Percentiles rank a stretch among this genome's conserved stretches.
Conservation (phyloP, 1,140 invertebrate genomes). For the Psix sp. region DNA sequence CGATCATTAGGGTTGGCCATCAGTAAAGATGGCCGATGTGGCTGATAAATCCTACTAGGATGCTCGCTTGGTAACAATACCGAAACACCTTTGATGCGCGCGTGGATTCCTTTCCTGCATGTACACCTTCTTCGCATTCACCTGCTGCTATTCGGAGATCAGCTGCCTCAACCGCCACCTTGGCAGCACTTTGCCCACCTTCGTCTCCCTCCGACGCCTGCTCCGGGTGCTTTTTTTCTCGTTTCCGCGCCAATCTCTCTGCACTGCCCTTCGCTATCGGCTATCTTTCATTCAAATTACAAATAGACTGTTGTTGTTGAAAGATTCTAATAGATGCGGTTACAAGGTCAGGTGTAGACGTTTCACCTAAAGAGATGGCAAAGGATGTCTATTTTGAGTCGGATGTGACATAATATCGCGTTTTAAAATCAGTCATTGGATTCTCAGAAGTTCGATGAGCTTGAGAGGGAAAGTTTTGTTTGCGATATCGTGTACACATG, state of each 20-base stretch:
- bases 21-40: no score
- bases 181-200: constrained; percentile 70
- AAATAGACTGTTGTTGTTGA: constrained; percentile 14
- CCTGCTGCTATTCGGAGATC: constrained; percentile 74
- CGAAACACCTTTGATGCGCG: constrained; percentile 72
- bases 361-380: neutral
- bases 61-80: constrained; percentile 64
- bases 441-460: neutral
- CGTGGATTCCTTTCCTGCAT: constrained; percentile 67
- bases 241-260: constrained; percentile 30
- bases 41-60: constrained; percentile 45
- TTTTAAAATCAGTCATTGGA: neutral
- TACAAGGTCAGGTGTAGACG: constrained; percentile 24
- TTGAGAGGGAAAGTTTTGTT: no score
- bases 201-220: constrained; percentile 42
- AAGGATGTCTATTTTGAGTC: constrained; percentile 20
- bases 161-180: constrained; percentile 74
- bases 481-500: no score
- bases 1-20: constrained; percentile 1
- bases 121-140: constrained; percentile 70
- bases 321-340: constrained; percentile 17
- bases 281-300: constrained; percentile 36
- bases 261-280: constrained; percentile 12
- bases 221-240: constrained; percentile 37
- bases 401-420: constrained; percentile 8